These are phyloP conservation scores for Bubo blakistoni DNA, from an alignment of 2,113 vertebrate species.

Conservation along the genomic window DNA sequence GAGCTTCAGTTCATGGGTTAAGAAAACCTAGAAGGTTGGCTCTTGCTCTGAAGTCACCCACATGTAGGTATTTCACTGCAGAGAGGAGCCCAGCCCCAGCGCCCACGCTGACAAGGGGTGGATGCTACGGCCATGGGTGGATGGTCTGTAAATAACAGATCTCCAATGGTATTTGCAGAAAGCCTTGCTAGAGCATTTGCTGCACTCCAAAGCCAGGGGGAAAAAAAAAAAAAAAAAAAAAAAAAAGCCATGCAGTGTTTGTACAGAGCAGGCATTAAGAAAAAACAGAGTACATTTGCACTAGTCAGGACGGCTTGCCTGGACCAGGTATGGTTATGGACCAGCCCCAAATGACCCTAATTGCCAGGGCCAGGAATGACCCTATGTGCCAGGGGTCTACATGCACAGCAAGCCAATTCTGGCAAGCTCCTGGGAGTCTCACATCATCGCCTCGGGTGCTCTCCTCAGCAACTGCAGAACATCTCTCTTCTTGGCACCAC, in stretches of 20 bases:
- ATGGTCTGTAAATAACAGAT: neutral
- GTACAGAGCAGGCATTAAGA: neutral
- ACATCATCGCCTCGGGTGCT: neutral
- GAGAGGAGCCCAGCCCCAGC: neutral
- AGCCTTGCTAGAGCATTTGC: neutral
- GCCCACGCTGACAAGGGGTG: neutral
- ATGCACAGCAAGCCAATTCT: fast-evolving
- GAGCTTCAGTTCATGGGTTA: neutral
- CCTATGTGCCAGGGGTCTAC: neutral
- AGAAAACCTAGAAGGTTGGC: neutral
- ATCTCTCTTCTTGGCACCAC: constrained; percentile 37
- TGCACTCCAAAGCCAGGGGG: neutral
- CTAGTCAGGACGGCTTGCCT: neutral
- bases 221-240: no score
- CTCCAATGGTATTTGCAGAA: neutral
- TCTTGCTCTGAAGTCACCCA: neutral
- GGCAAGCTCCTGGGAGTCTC: neutral
- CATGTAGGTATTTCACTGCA: neutral
- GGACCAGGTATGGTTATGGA: neutral
- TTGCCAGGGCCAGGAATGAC: neutral
- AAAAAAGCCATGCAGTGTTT: neutral
- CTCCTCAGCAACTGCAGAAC: constrained; percentile 58
- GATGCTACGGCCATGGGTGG: neutral
- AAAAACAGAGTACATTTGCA: neutral
- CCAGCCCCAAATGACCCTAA: fast-evolving